phyloP scores from a whole-genome alignment of 2,797 vertebrate species.

The Cheirogaleus major region DNA sequence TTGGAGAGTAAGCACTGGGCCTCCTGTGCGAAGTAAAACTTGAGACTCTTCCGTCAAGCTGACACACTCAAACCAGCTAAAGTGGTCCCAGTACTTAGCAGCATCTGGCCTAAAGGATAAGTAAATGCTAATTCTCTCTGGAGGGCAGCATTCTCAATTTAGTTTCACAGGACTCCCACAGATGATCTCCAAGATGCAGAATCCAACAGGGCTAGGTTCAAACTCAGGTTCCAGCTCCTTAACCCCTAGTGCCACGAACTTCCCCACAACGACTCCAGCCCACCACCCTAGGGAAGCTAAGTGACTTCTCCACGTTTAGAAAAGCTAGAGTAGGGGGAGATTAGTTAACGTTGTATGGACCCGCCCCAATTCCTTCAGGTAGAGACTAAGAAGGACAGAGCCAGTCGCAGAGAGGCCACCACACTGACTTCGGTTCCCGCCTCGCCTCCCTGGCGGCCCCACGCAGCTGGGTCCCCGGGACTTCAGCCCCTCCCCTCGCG shows the following conservation, averaged over 20 bases:
- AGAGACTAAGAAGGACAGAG: not conserved
- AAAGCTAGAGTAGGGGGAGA: not conserved
- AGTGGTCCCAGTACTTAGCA: not conserved
- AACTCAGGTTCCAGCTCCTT: not conserved
- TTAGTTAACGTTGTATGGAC: not conserved
- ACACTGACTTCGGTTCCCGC: not conserved
- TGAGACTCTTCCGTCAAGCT: not conserved
- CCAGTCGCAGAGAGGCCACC: not conserved
- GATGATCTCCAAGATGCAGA: not conserved
- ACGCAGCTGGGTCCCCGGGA: rapidly evolving
- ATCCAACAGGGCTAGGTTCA: not conserved
- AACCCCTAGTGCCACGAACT: not conserved
- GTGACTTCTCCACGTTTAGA: not conserved
- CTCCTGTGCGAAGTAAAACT: not conserved
- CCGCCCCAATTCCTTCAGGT: not conserved
- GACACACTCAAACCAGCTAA: not conserved
- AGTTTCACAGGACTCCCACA: not conserved
- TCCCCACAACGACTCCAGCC: not conserved
- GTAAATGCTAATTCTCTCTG: not conserved
- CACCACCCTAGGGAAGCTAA: not conserved
- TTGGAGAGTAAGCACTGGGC: not conserved
- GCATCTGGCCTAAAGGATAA: not conserved
- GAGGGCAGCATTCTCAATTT: not conserved
- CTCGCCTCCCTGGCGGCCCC: not conserved
- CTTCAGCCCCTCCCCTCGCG: not conserved